Conservation (phyloP, 2,888 invertebrate species). For the Agonopterix arenella region DNA sequence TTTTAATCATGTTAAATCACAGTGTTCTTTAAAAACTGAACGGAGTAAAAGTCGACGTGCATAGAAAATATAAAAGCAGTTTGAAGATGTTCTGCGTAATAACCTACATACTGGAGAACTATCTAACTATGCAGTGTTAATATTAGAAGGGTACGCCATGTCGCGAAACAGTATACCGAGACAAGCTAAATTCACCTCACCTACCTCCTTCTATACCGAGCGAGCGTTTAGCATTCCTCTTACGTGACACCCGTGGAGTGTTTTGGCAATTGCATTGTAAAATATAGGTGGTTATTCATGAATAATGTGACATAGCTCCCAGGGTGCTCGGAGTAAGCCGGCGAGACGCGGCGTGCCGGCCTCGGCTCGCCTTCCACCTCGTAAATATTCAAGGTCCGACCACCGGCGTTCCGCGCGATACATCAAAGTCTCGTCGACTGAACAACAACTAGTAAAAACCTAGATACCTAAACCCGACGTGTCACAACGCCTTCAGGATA, state of each 20-base stretch:
- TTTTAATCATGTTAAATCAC: too few species aligned
- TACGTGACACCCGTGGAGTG: slow-evolving; percentile 21
- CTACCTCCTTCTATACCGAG: neutral
- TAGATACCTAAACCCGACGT: slow-evolving; percentile 28
- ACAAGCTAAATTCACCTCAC: neutral
- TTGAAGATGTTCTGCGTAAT: neutral
- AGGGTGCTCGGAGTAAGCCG: slow-evolving; percentile 14
- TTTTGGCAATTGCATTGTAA: slow-evolving; percentile 37
- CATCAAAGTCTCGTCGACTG: slow-evolving; percentile 55
- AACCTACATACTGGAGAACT: neutral
- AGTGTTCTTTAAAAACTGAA: too few species aligned
- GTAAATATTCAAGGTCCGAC: slow-evolving; percentile 65
- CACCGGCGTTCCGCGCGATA: slow-evolving; percentile 44
- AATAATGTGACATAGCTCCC: slow-evolving; percentile 52
- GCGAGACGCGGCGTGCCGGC: slow-evolving; percentile 18
- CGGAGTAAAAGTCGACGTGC: neutral
- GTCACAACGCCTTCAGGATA: slow-evolving; percentile 26
- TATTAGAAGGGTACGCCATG: neutral
- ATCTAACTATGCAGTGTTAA: neutral
- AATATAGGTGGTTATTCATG: slow-evolving; percentile 45
- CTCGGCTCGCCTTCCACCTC: slow-evolving; percentile 30
- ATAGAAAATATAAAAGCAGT: neutral
- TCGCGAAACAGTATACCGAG: neutral
- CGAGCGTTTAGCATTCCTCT: slow-evolving; percentile 5
- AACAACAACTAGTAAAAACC: slow-evolving; percentile 7